A percentile compares a stretch with the other conserved stretches of the same genome.
Conservation (phyloP, 2,113 vertebrate species). For the Physeter macrocephalus region DNA sequence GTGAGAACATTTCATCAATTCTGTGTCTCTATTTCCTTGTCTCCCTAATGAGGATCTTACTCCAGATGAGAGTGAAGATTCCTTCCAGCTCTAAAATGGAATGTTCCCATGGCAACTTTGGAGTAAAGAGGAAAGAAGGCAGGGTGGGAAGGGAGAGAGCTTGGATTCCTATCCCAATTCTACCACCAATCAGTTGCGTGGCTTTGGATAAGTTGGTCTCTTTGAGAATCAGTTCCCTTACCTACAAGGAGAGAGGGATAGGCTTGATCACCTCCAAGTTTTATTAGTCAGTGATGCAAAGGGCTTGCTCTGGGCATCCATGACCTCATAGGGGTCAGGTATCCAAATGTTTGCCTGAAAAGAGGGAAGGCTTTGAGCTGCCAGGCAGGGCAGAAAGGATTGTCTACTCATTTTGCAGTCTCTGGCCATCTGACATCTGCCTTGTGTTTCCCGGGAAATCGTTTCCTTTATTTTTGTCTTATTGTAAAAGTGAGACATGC, state of each 20-base stretch:
- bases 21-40: not conserved
- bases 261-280: not conserved
- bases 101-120: not conserved
- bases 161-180: not conserved
- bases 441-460: not conserved
- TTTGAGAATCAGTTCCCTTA: not conserved
- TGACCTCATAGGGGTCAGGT: not conserved
- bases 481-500: not conserved
- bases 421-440: not conserved
- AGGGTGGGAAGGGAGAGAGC: not conserved
- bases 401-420: not conserved
- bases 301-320: not conserved
- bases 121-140: not conserved
- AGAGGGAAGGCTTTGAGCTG: not conserved
- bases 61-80: not conserved
- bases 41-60: not conserved
- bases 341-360: not conserved
- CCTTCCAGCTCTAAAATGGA: not conserved
- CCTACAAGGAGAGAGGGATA: not conserved
- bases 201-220: not conserved
- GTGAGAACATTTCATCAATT: not conserved
- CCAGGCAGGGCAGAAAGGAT: not conserved
- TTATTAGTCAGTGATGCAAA: not conserved
- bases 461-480: slow-evolving; percentile 26
- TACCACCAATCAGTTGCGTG: not conserved